Evolutionary conservation across 2,888 invertebrate genomes (phyloP).

Genomic region (Melieria crassipennis): DNA sequence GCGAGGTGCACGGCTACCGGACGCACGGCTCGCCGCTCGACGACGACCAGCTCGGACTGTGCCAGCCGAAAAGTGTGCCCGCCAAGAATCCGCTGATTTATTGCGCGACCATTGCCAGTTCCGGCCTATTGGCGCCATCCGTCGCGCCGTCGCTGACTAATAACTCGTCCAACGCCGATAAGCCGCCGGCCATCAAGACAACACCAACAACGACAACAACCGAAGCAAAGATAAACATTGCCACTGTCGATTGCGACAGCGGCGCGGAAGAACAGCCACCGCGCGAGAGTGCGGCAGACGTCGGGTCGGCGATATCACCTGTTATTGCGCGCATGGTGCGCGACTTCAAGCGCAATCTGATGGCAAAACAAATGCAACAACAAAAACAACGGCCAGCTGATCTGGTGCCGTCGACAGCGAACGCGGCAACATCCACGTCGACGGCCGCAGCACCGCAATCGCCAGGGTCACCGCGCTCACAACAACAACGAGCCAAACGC

Average conservation of each 20-base stretch:
- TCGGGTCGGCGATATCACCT: too few relatives aligned
- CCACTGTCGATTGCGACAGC: conserved; percentile 23
- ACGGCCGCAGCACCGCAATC: conserved; percentile 12
- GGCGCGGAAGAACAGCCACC: conserved; percentile 31
- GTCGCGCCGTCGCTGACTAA: too few relatives aligned
- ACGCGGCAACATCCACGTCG: conserved; percentile 33
- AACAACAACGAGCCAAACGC: conserved; percentile 44
- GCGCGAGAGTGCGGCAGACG: not conserved
- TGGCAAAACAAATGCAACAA: conserved; percentile 49
- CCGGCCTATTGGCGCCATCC: conserved; percentile 1
- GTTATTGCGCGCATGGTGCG: conserved; percentile 46
- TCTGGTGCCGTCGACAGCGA: conserved; percentile 48
- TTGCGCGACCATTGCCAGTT: conserved; percentile 8
- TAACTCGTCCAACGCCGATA: not conserved
- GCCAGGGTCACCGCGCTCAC: conserved; percentile 14
- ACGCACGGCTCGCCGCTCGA: conserved; percentile 43
- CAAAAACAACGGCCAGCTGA: conserved; percentile 25
- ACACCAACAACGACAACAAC: not conserved
- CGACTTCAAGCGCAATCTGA: conserved; percentile 59
- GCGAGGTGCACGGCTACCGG: conserved; percentile 57
- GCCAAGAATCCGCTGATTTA: conserved; percentile 44
- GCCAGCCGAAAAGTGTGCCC: conserved; percentile 63
- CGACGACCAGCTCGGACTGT: conserved; percentile 49
- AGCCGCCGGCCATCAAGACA: not conserved
- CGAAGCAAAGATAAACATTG: not conserved